Base-by-base conservation (phyloP, 2,113 vertebrate genomes). In the Chaetura pelagica region DNA sequence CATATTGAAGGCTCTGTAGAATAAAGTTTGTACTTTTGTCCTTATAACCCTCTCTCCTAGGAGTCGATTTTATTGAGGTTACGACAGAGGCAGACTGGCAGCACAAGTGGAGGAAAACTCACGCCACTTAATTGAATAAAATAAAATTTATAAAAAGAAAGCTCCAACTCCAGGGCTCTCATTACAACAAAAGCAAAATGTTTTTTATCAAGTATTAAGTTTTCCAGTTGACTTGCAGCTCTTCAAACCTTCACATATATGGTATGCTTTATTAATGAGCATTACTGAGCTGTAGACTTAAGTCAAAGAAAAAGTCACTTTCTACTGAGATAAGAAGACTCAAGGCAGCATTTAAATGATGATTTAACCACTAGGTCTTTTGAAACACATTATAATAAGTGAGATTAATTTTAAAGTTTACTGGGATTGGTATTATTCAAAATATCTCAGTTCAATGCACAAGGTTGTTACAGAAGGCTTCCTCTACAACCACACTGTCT, bases 211-310 rank as follows among this genome's bases (percentile, higher is more conserved):
- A 85, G 78, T 61, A 64, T 17, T 67, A 26, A 51, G 48, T 58
- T 89, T 87, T 77, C 68, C 87, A 88, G 58, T 26, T 88, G 74
- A 71, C 34, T 87, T 80, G 54, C 63, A 75, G 62, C 46, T 38
- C 48, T 66, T 46, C 68, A 76, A 89, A 69, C n/a, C 48, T 40
- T 76, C 58, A 64, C 35, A 66, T 7, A 66, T 38, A n/a, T n/a
- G 34, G 17, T 6, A 79, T 93, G 73, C 82, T 79, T 93, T 93
- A 95, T 93, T 83, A 78, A 93, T n/a, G n/a, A n/a, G n/a, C n/a
- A n/a, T n/a, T n/a, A n/a, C n/a, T 95, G 68, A 83, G 67, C 40
- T 87, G 63, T 42, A 67, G 62, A 55, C 51, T 84, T 67, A 64
- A 87, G 55, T 61, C 67, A 77, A 63, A 75, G 14, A 26, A 40